A percentile compares a stretch with the other conserved stretches of the same genome.
phyloP scores from a whole-genome alignment of 2,113 vertebrate genomes.

The Nycticorax nycticorax region DNA sequence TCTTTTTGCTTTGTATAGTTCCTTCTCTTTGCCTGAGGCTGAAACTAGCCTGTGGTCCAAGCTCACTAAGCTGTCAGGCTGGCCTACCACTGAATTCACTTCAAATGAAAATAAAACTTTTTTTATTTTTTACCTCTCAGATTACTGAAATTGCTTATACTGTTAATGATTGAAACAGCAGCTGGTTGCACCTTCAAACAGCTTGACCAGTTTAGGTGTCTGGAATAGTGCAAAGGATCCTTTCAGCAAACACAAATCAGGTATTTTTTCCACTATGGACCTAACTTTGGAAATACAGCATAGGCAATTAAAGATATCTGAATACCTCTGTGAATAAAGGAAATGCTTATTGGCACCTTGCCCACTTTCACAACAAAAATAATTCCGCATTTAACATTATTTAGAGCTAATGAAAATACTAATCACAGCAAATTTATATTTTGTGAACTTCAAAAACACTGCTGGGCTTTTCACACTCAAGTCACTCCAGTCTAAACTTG shows the following conservation, averaged over 20 bases:
- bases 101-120: background rate
- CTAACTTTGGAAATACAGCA: background rate
- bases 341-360: background rate
- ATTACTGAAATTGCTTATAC: background rate
- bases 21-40: background rate
- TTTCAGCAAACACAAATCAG: background rate
- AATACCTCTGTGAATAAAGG: background rate
- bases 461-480: background rate
- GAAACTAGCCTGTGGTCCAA: background rate
- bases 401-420: background rate
- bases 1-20: background rate
- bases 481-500: background rate
- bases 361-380: background rate
- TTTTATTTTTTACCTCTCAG: background rate
- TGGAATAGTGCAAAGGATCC: background rate
- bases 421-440: background rate
- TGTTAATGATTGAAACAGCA: background rate
- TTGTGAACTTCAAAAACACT: background rate
- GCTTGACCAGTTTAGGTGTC: background rate
- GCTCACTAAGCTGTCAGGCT: background rate
- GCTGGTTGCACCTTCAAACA: background rate
- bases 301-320: background rate
- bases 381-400: background rate
- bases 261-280: background rate
- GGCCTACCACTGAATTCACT: background rate